A percentile compares a stretch with the other conserved stretches of the same genome.
phyloP scores from a whole-genome alignment of 2,888 invertebrate genomes.

The Hyalella azteca region DNA sequence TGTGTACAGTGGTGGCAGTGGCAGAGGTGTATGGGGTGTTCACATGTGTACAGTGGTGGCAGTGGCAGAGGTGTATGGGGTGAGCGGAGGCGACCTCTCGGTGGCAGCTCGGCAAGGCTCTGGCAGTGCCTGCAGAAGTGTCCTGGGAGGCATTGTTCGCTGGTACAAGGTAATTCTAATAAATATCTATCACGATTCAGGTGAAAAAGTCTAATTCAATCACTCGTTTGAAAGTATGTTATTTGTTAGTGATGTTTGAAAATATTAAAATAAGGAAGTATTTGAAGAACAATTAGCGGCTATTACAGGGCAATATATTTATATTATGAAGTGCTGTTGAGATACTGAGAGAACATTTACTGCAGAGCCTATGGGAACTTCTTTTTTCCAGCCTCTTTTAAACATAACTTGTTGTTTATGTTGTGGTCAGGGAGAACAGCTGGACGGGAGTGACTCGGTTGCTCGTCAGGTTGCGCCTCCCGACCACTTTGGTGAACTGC shows the following conservation, averaged over 20 bases:
- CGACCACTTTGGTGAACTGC: slow-evolving; percentile 88
- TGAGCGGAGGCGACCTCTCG: slow-evolving; percentile 74
- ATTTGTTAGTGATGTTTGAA: too few species aligned
- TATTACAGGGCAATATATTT: too few species aligned
- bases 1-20: slow-evolving; percentile 74
- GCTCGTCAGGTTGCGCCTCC: slow-evolving; percentile 69
- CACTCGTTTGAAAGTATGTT: too few species aligned
- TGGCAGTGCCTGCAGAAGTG: slow-evolving; percentile 95
- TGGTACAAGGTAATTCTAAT: slow-evolving; percentile 89
- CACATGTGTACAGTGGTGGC: slow-evolving; percentile 74
- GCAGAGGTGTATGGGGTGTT: slow-evolving; percentile 75
- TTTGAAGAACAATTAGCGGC: too few species aligned
- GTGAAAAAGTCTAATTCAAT: too few species aligned
- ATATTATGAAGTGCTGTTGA: too few species aligned
- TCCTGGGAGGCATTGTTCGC: slow-evolving; percentile 91
- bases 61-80: slow-evolving; percentile 74
- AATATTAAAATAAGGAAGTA: too few species aligned
- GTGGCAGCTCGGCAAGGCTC: slow-evolving; percentile 81
- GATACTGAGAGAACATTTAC: too few species aligned
- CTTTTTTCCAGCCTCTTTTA: too few species aligned
- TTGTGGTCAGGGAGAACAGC: slow-evolving; percentile 47
- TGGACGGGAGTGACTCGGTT: slow-evolving; percentile 61
- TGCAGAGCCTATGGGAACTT: too few species aligned
- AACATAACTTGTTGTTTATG: neutral
- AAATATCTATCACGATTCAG: too few species aligned